Conservation (phyloP, 30 jellyfish, hydroid and myxozoan genomes). For the Hydractinia echinata region DNA sequence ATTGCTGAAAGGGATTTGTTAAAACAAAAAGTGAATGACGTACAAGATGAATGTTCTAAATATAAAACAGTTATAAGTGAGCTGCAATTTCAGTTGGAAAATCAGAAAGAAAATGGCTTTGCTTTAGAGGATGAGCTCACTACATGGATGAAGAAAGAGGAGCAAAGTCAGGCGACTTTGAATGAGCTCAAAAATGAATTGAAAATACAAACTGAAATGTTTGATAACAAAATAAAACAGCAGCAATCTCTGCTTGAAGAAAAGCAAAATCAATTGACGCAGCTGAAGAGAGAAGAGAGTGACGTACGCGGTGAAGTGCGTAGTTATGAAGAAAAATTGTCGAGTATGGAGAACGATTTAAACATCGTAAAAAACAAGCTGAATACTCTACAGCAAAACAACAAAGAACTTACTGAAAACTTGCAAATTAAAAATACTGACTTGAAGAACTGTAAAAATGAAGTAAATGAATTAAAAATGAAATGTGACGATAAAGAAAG, state of each 20-base stretch:
- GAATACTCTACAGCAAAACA: not conserved
- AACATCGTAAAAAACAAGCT: not conserved
- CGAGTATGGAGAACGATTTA: not conserved
- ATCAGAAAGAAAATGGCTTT: conserved; percentile 1
- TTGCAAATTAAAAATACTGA: not conserved
- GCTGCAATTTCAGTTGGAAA: conserved; percentile 19
- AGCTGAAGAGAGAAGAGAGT: not conserved
- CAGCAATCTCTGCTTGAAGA: not conserved
- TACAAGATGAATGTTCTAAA: conserved; percentile 25
- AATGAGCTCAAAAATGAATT: conserved; percentile 28
- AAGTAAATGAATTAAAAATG: no score
- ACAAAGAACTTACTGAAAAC: not conserved
- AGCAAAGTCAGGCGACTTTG: conserved; percentile 12
- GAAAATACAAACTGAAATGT: conserved; percentile 21
- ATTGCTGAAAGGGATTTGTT: conserved; percentile 12
- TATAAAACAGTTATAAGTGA: conserved; percentile 36
- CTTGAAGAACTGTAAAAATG: not conserved
- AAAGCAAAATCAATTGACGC: not conserved
- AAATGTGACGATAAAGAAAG: no score
- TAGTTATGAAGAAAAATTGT: conserved; percentile 6
- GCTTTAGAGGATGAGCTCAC: conserved; percentile 2
- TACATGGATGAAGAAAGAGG: conserved; percentile 9
- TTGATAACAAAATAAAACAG: not conserved
- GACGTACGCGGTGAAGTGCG: not conserved
- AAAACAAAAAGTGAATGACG: conserved; percentile 7